A percentile compares a stretch with the other conserved stretches of the same genome.
phyloP scores from a whole-genome alignment of 2,888 invertebrate genomes.

The Napeogenes inachia region DNA sequence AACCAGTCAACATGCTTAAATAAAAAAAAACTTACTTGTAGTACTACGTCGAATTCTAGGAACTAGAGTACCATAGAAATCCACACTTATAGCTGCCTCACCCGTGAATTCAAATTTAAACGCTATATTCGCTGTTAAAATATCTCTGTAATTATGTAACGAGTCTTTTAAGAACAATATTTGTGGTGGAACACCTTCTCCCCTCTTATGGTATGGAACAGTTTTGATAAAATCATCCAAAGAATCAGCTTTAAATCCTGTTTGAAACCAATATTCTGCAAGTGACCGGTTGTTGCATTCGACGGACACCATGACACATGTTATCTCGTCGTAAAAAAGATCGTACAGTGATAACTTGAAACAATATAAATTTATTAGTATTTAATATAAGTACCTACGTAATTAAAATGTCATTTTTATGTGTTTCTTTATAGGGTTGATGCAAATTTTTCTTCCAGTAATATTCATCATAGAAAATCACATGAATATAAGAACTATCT shows the following conservation, averaged over 20 bases:
- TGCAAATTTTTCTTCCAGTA: no score
- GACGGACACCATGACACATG: slow-evolving; percentile 28
- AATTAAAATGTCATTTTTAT: no score
- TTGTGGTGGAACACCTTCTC: slow-evolving; percentile 17
- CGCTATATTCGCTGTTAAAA: slow-evolving; percentile 16
- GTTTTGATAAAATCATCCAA: slow-evolving; percentile 17
- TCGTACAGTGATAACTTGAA: slow-evolving; percentile 31
- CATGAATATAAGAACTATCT: no score
- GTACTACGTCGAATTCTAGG: slow-evolving; percentile 13
- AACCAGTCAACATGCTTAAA: not conserved
- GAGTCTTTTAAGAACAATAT: slow-evolving; percentile 21
- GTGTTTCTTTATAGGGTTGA: no score
- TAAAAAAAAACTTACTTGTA: slow-evolving; percentile 11
- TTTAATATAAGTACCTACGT: not conserved
- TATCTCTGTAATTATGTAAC: slow-evolving; percentile 14
- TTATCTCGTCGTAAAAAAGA: slow-evolving; percentile 14
- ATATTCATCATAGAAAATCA: no score
- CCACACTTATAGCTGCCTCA: slow-evolving; percentile 22
- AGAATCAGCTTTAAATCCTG: slow-evolving; percentile 26
- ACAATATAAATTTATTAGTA: not conserved
- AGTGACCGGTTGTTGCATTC: slow-evolving; percentile 22
- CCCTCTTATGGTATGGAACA: slow-evolving; percentile 16
- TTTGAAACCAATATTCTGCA: slow-evolving; percentile 23
- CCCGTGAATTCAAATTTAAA: slow-evolving; percentile 30
- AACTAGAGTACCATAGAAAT: slow-evolving; percentile 22